These are phyloP conservation scores for Parasteatoda tepidariorum DNA, from an alignment of 1,140 invertebrate species.

Conservation along the genomic window DNA sequence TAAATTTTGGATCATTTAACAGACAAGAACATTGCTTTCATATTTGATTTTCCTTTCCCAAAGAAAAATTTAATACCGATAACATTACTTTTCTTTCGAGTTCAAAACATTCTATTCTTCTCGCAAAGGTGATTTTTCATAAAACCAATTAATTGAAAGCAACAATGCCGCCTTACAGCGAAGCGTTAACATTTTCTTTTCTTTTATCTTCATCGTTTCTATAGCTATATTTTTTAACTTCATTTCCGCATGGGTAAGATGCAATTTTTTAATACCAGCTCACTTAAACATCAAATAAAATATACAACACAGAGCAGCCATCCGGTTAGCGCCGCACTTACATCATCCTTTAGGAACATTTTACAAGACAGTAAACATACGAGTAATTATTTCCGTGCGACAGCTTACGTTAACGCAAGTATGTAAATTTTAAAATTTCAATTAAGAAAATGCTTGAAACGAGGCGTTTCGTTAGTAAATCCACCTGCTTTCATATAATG, in stretches of 20 bases:
- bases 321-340: background rate
- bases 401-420: constrained; percentile 8
- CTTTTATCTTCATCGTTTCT: background rate
- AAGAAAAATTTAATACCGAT: too few relatives aligned
- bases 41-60: too few relatives aligned
- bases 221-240: background rate
- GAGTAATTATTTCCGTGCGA: constrained; percentile 25
- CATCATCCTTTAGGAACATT: constrained; percentile 15
- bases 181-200: background rate
- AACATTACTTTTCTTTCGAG: too few relatives aligned
- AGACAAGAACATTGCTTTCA: too few relatives aligned
- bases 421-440: constrained; percentile 44
- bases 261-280: background rate
- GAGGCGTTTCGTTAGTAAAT: background rate
- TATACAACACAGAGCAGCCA: background rate
- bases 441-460: constrained; percentile 33
- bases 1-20: too few relatives aligned
- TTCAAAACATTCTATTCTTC: too few relatives aligned
- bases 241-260: background rate
- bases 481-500: background rate
- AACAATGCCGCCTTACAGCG: too few relatives aligned
- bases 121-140: too few relatives aligned
- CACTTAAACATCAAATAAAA: constrained; percentile 6
- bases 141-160: too few relatives aligned
- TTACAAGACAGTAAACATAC: constrained; percentile 3